A percentile compares a stretch with the other conserved stretches of the same genome.
These are phyloP conservation scores for Cnemophilus loriae DNA, from an alignment of 2,113 vertebrate species.

Conservation along the genomic window DNA sequence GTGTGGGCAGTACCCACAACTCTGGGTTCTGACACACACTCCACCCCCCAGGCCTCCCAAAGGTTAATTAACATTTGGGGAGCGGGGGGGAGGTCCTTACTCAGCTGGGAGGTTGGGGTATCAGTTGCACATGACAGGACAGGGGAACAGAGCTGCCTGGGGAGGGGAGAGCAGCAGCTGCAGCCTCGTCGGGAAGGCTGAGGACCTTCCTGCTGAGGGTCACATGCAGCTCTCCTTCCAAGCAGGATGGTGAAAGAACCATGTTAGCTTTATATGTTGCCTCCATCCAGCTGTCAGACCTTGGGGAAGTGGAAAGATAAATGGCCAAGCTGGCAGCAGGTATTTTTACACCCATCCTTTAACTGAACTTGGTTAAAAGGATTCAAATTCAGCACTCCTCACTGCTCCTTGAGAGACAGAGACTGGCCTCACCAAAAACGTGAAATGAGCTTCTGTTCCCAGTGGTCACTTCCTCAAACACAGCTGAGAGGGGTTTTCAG, in stretches of 20 bases:
- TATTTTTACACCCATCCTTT: not conserved
- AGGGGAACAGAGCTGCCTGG: not conserved
- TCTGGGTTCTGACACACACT: not conserved
- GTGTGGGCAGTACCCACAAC: not conserved
- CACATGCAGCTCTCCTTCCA: not conserved
- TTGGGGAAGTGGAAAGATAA: not conserved
- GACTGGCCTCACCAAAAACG: not conserved
- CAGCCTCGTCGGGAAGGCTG: rapidly evolving
- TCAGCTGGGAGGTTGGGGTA: not conserved
- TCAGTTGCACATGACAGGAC: not conserved
- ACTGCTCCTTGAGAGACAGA: not conserved
- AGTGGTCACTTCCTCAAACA: not conserved
- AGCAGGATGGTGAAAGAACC: not conserved
- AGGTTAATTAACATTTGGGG: not conserved
- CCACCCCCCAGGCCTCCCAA: rapidly evolving
- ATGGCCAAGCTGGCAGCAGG: not conserved
- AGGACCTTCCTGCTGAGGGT: not conserved
- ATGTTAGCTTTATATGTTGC: rapidly evolving
- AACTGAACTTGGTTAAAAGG: not conserved
- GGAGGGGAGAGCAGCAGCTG: not conserved
- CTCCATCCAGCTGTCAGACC: not conserved
- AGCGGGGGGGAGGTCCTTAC: not conserved
- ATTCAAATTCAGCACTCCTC: not conserved
- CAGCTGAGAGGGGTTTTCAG: not conserved
- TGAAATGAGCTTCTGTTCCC: not conserved